Conservation (phyloP, 2,797 vertebrate genomes). For the Eurystomus glaucurus region DNA sequence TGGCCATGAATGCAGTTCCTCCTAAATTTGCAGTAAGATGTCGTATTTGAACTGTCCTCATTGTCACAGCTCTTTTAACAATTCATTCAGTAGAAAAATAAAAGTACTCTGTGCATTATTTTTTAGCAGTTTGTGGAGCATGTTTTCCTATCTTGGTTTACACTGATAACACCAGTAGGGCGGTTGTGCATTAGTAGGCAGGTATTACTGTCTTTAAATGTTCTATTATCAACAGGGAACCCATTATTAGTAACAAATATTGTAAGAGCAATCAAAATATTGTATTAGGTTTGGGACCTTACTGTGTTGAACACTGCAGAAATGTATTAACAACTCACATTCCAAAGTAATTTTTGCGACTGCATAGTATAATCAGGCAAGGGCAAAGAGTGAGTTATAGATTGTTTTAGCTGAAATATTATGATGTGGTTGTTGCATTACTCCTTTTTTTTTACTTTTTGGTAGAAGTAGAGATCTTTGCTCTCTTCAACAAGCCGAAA, state of each 20-base stretch:
- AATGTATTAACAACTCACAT: not conserved
- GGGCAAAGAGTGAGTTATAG: not conserved
- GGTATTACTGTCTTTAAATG: not conserved
- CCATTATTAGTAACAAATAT: not conserved
- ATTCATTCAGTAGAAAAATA: not conserved
- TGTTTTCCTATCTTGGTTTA: not conserved
- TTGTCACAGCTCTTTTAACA: not conserved
- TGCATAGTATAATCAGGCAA: not conserved
- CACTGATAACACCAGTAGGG: not conserved
- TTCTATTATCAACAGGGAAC: not conserved
- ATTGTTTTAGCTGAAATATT: not conserved
- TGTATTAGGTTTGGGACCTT: not conserved
- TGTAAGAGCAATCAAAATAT: not conserved
- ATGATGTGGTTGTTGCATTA: not conserved
- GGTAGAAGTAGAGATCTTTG: slow-evolving; percentile 89
- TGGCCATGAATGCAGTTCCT: not conserved
- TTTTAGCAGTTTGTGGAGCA: not conserved
- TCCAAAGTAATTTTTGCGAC: not conserved
- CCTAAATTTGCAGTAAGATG: not conserved
- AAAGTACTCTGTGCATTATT: not conserved
- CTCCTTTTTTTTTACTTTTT: not conserved
- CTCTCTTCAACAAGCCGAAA: slow-evolving; percentile 93
- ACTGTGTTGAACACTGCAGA: not conserved
- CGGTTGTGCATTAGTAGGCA: not conserved
- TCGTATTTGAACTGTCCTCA: not conserved